These are phyloP conservation scores for Anhinga anhinga DNA, from an alignment of 2,113 vertebrate species.

Conservation along the genomic window DNA sequence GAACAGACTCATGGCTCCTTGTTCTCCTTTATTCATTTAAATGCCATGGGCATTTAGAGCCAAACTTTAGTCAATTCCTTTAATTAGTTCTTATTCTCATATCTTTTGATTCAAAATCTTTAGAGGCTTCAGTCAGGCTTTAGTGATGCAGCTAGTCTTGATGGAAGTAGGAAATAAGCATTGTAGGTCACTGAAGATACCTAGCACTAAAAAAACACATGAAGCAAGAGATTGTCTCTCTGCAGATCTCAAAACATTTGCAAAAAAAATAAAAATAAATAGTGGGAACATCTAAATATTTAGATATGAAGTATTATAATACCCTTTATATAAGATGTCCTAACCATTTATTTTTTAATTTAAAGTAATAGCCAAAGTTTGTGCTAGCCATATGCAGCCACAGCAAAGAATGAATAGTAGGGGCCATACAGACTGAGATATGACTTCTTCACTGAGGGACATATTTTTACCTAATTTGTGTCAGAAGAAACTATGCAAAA, in stretches of 20 bases:
- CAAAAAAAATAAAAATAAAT: not conserved
- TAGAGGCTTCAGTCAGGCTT: not conserved
- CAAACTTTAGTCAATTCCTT: not conserved
- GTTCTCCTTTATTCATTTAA: not conserved
- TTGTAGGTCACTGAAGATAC: not conserved
- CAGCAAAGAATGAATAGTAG: not conserved
- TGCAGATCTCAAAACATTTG: not conserved
- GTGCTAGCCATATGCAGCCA: not conserved
- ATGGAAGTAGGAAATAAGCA: not conserved
- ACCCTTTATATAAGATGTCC: not conserved
- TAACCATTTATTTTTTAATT: not conserved
- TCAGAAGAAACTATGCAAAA: not conserved
- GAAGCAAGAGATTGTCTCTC: not conserved
- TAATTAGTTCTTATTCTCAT: not conserved
- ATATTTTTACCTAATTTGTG: not conserved
- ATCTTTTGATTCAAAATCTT: not conserved
- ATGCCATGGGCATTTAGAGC: not conserved
- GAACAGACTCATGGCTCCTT: not conserved
- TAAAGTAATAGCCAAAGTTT: not conserved
- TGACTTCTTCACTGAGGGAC: not conserved
- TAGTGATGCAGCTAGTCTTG: not conserved
- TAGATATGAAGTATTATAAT: not conserved
- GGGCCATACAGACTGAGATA: not conserved
- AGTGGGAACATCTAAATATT: not conserved
- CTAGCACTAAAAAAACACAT: not conserved